These are phyloP conservation scores for Podarcis muralis DNA, from an alignment of 2,113 vertebrate species.

Conservation along the genomic window DNA sequence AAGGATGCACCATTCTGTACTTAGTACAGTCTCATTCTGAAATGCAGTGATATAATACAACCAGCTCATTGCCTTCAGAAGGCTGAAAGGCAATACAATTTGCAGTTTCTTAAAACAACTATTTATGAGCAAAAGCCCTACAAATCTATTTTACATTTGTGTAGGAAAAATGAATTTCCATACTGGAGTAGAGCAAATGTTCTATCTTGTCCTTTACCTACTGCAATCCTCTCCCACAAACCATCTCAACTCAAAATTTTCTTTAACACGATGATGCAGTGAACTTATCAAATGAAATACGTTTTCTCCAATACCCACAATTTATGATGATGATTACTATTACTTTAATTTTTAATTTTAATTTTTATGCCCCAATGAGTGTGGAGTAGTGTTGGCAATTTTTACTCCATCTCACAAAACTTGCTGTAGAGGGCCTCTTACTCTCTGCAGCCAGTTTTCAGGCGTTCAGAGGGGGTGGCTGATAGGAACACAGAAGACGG, in stretches of 20 bases:
- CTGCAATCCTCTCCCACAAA: background rate
- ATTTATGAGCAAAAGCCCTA: background rate
- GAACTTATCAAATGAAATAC: background rate
- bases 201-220: background rate
- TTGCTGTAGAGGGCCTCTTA: background rate
- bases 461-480: too few species aligned
- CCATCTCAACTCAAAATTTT: background rate
- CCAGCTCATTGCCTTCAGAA: background rate
- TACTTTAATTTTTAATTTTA: too few species aligned
- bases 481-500: background rate
- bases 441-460: background rate
- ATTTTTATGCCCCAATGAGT: too few species aligned
- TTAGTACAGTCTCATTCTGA: background rate
- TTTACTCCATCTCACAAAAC: background rate
- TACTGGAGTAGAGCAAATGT: background rate
- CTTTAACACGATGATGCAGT: background rate
- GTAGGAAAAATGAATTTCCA: background rate
- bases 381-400: background rate
- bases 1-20: background rate
- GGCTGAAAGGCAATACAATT: background rate
- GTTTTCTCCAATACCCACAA: background rate
- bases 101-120: background rate
- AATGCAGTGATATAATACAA: background rate
- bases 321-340: too few species aligned
- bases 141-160: background rate